Evolutionary conservation across 2,113 vertebrate species (phyloP).

Genomic region (Cairina moschata): DNA sequence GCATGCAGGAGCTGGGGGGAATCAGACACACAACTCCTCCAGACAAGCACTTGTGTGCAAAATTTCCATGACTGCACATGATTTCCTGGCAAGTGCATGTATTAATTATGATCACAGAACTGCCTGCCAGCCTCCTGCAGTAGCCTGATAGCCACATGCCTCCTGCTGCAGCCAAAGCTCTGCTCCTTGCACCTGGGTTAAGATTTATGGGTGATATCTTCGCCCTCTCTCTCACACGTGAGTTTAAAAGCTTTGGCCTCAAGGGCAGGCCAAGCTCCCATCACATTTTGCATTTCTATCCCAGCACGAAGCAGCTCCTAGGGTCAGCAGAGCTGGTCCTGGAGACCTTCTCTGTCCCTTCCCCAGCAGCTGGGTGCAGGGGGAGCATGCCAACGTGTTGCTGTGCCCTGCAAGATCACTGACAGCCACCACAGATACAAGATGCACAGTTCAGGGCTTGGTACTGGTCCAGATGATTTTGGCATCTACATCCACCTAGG

Average conservation of each 20-base stretch:
- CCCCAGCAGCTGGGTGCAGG: neutral
- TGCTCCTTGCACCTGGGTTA: rapidly evolving
- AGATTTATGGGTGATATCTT: constrained; percentile 15
- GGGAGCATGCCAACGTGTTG: rapidly evolving
- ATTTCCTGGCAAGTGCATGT: neutral
- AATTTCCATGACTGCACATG: rapidly evolving
- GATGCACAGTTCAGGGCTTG: rapidly evolving
- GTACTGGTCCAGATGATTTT: neutral
- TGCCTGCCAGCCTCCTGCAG: neutral
- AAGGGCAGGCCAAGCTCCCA: neutral
- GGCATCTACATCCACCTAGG: neutral
- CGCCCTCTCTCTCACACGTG: neutral
- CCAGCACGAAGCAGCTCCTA: neutral
- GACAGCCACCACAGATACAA: no score
- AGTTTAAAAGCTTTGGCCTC: constrained; percentile 61
- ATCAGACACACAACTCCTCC: neutral
- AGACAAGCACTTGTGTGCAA: neutral
- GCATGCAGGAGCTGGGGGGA: neutral
- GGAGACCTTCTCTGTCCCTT: rapidly evolving
- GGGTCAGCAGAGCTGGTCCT: neutral
- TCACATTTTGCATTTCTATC: neutral
- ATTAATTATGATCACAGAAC: constrained; percentile 9
- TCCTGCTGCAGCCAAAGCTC: neutral
- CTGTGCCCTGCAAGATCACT: rapidly evolving
- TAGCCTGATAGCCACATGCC: neutral